phyloP scores from a whole-genome alignment of 2,888 invertebrate species.

The Synergus laeviventris region DNA sequence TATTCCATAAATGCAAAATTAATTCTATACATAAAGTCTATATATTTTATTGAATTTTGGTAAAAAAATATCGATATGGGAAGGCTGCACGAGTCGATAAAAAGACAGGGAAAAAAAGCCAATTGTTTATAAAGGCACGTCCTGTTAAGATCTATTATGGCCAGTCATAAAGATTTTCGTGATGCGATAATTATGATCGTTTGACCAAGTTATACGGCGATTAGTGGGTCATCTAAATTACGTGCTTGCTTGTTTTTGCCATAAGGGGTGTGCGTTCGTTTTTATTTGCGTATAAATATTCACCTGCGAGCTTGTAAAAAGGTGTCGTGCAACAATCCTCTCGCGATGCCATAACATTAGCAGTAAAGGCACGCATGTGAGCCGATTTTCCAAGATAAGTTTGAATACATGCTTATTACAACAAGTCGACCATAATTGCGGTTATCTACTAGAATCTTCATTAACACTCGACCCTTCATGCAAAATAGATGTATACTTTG shows the following conservation, averaged over 20 bases:
- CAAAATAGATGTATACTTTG: conserved; percentile 23
- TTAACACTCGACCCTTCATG: conserved; percentile 35
- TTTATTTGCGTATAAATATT: conserved; percentile 50
- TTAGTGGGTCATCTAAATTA: conserved; percentile 62
- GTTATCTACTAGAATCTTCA: conserved; percentile 36
- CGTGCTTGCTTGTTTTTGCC: conserved; percentile 43
- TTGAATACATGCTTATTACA: conserved; percentile 30
- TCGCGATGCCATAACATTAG: conserved; percentile 57
- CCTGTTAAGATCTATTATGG: conserved; percentile 53
- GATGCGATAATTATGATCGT: conserved; percentile 64
- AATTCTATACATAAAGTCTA: neutral
- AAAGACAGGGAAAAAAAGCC: conserved; percentile 50
- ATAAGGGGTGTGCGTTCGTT: conserved; percentile 36
- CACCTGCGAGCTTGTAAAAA: conserved; percentile 57
- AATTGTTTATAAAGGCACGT: conserved; percentile 55
- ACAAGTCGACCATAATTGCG: conserved; percentile 29
- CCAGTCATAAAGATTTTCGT: conserved; percentile 63
- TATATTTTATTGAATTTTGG: conserved; percentile 11
- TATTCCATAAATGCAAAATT: neutral
- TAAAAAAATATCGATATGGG: neutral
- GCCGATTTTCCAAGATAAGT: conserved; percentile 63
- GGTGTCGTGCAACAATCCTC: conserved; percentile 61
- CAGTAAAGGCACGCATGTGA: conserved; percentile 58
- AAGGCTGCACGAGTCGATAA: neutral
- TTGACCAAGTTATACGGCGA: conserved; percentile 65